Evolutionary conservation across 2,797 vertebrate species (phyloP).

Genomic region (Coilia nasus): DNA sequence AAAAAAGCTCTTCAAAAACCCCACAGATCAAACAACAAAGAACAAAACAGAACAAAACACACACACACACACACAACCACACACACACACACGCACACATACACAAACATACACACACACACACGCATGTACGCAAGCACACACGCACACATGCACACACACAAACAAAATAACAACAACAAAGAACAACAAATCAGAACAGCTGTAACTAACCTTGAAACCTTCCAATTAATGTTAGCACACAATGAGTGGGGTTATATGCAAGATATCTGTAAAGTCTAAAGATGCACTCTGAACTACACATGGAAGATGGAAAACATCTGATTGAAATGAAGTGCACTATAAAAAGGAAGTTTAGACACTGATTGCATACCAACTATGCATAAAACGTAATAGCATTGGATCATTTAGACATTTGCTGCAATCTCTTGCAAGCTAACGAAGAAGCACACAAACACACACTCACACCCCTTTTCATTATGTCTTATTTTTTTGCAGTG

Average conservation of each 20-base stretch:
- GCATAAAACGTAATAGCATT: not conserved
- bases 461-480: conserved; percentile 1
- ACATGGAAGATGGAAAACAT: not conserved
- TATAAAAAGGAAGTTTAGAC: not conserved
- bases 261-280: not conserved
- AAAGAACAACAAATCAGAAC: not conserved
- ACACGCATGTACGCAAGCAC: too few species aligned
- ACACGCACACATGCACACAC: not conserved
- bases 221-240: not conserved
- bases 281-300: not conserved
- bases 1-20: not conserved
- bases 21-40: too few species aligned
- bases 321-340: too few species aligned
- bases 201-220: conserved; percentile 10
- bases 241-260: not conserved
- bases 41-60: too few species aligned
- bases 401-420: not conserved
- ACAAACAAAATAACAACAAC: not conserved
- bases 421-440: not conserved
- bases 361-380: not conserved
- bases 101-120: too few species aligned
- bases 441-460: not conserved
- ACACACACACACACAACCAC: too few species aligned
- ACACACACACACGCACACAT: too few species aligned
- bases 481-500: not conserved